Base-by-base conservation (phyloP, 2,888 invertebrate genomes). In the Platynereis dumerilii region DNA sequence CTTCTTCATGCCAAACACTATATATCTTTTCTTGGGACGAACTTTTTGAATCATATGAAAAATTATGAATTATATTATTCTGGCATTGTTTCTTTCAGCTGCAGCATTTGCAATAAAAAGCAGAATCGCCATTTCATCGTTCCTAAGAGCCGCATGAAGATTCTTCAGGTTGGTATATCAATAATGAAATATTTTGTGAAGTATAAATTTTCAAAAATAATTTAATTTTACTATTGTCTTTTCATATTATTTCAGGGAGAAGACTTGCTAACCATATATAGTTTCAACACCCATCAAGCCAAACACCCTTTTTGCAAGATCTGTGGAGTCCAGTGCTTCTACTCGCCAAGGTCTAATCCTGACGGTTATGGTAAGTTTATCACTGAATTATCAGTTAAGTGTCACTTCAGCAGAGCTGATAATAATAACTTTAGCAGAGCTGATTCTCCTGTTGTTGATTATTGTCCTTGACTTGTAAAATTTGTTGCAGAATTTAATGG, bases 301-400 rank as follows among this genome's bases (percentile, higher is more conserved):
- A 84, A 85, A 69, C 86, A 87, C 72, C 81, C 74, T 60, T 86
- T 86, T 74, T 86, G 86, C 73, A 79, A 80, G 54, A 81, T 72
- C 2, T 87, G 87, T 76, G 87, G 87, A 1, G 86, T 87, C 0
- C 86, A 87, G 71, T 83, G 86, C 72, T 87, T 87, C 75, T 87
- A 87, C 76, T 81, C 80, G 58, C 87, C 87, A 0, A 75, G 87
- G 42, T 86, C 86, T 0, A 86, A 87, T 73, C 86, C 86, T 1
- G 85, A 86, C 74, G 85, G 86, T 39, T 81, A 85, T 63, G 86
- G 86, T 86, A 75, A 72, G 76, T 64, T 20, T 15, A 53, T 34
- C 2, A n/a, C 15, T 10, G n/a, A n/a, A n/a, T n/a, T n/a, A n/a
- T n/a, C n/a, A n/a, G n/a, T n/a, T n/a, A 62, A 64, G 3, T 58